Evolutionary conservation across 2,888 invertebrate species (phyloP).

Genomic region (Rhorus exstirpatorius): DNA sequence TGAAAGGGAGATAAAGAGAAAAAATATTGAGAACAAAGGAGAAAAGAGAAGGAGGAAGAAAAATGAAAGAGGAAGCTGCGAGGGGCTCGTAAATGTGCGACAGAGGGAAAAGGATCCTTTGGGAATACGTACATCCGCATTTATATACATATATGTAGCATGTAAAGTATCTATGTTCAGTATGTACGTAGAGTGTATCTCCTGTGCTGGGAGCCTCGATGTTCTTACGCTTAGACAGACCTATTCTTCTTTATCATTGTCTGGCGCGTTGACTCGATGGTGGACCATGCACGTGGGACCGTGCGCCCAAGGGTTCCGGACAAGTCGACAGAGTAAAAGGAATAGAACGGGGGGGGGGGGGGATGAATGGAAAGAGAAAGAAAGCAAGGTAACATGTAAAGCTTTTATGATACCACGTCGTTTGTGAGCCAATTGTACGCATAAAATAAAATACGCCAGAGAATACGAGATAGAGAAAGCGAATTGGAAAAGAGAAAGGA

Average conservation of each 20-base stretch:
- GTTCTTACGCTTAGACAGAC: constrained; percentile 72
- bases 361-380: constrained; percentile 46
- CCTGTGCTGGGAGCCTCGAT: constrained; percentile 54
- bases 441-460: constrained; percentile 70
- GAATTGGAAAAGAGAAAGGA: constrained; percentile 35
- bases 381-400: constrained; percentile 67
- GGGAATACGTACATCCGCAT: constrained; percentile 44
- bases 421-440: constrained; percentile 68
- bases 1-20: background rate
- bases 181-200: constrained; percentile 34
- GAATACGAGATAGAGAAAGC: constrained; percentile 18
- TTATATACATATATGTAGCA: constrained; percentile 45
- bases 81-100: constrained; percentile 46
- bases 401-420: constrained; percentile 71
- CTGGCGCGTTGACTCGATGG: constrained; percentile 66
- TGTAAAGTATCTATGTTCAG: constrained; percentile 40
- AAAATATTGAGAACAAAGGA: constrained; percentile 14
- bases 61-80: constrained; percentile 28
- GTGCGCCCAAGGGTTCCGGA: constrained; percentile 37
- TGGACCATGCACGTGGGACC: constrained; percentile 63
- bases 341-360: constrained; percentile 31
- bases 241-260: constrained; percentile 79
- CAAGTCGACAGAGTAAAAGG: constrained; percentile 41
- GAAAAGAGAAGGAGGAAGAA: constrained; percentile 18
- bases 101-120: constrained; percentile 49